phyloP scores from a whole-genome alignment of 1,140 invertebrate genomes.

The Saccostrea glomerata region DNA sequence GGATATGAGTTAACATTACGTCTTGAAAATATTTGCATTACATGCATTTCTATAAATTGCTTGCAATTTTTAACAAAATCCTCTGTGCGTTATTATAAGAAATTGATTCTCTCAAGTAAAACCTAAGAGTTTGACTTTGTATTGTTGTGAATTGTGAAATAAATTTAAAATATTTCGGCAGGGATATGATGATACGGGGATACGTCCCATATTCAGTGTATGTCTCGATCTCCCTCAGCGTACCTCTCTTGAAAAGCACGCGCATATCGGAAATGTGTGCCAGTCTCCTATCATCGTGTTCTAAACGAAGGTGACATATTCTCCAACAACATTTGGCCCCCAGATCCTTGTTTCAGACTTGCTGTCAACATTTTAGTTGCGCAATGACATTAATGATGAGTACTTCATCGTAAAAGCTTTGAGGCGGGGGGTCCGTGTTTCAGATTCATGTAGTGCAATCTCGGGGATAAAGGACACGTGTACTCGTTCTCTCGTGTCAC shows the following conservation, averaged over 20 bases:
- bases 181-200: too few species aligned
- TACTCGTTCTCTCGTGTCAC: not conserved
- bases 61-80: too few species aligned
- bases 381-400: slow-evolving; percentile 19
- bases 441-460: not conserved
- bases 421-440: not conserved
- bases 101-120: too few species aligned
- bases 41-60: too few species aligned
- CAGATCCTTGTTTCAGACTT: not conserved
- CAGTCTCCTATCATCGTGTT: not conserved
- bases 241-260: not conserved
- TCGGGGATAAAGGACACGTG: not conserved
- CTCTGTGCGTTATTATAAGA: too few species aligned
- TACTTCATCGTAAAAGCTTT: not conserved
- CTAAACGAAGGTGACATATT: not conserved
- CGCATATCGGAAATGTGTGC: slow-evolving; percentile 6
- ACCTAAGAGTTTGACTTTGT: too few species aligned
- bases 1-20: too few species aligned
- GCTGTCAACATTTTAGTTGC: not conserved
- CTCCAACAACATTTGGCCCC: not conserved
- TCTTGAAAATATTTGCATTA: too few species aligned
- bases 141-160: too few species aligned
- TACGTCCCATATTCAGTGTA: too few species aligned
- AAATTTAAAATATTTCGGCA: too few species aligned
- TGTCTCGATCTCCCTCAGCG: too few species aligned